phyloP scores from a whole-genome alignment of 2,113 vertebrate species.

The Collichthys lucidus region DNA sequence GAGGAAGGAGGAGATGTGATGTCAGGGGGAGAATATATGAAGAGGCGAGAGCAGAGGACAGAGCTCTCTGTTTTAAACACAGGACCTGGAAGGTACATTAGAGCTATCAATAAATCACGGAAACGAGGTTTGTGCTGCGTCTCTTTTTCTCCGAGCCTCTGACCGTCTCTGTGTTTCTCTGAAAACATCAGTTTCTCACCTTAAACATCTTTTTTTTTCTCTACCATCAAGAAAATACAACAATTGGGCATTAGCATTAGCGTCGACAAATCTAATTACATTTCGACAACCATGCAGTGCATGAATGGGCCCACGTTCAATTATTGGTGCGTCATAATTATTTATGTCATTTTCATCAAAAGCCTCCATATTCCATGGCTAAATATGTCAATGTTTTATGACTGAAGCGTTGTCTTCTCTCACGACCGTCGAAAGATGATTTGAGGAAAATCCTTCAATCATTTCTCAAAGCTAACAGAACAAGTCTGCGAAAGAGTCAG shows the following conservation, averaged over 20 bases:
- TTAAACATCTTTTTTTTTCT: no score
- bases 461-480: neutral
- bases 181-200: neutral
- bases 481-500: no score
- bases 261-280: conserved; percentile 30
- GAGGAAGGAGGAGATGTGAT: neutral
- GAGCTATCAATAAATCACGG: conserved; percentile 52
- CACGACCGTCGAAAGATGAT: neutral
- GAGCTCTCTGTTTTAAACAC: conserved; percentile 45
- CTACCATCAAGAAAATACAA: conserved; percentile 9
- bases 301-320: conserved; percentile 21
- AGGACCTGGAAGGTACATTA: conserved; percentile 43
- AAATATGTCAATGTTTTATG: neutral
- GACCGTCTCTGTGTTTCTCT: neutral
- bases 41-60: conserved; percentile 16
- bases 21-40: conserved; percentile 19
- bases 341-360: conserved; percentile 21
- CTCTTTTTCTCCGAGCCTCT: neutral
- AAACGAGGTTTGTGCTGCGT: neutral
- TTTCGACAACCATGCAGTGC: conserved; percentile 21
- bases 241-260: neutral
- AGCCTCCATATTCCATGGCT: neutral
- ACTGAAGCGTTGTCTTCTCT: neutral
- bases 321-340: conserved; percentile 35
- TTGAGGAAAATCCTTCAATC: neutral